These are phyloP conservation scores for Leucophenga maculata DNA, from an alignment of 2,888 invertebrate genomes.

Conservation along the genomic window DNA sequence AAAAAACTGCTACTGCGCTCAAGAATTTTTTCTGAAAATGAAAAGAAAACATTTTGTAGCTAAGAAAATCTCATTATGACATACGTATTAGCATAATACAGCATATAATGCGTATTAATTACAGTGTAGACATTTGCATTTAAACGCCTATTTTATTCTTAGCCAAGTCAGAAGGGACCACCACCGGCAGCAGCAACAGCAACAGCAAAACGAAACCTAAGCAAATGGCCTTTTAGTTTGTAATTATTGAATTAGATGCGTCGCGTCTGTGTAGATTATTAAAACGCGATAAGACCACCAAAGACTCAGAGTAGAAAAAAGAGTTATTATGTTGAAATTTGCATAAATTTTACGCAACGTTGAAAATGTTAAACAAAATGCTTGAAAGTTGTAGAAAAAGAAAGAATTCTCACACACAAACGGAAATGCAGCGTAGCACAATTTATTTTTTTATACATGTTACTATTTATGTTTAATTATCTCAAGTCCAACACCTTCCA, in stretches of 20 bases:
- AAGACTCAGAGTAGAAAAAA: constrained; percentile 48
- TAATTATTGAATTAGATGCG: constrained; percentile 66
- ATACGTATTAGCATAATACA: constrained; percentile 61
- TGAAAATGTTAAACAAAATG: constrained; percentile 9
- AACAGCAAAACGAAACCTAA: constrained; percentile 24
- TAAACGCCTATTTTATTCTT: constrained; percentile 61
- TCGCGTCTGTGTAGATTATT: constrained; percentile 41
- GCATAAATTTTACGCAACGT: constrained; percentile 62
- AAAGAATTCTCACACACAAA: neutral
- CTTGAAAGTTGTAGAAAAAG: neutral
- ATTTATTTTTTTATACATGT: neutral
- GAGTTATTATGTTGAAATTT: constrained; percentile 65
- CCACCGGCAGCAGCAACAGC: constrained; percentile 19
- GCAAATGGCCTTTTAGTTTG: constrained; percentile 29
- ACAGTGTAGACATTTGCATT: constrained; percentile 62
- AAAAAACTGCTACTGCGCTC: constrained; percentile 24
- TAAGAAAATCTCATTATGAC: constrained; percentile 52
- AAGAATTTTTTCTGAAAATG: neutral
- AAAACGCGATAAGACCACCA: constrained; percentile 39
- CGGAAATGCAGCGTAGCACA: constrained; percentile 1
- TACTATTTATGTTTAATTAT: neutral
- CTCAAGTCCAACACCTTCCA: constrained; percentile 40
- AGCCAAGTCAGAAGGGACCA: constrained; percentile 26
- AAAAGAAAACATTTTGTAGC: neutral
- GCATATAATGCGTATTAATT: constrained; percentile 66